Percentiles rank a stretch among this genome's conserved stretches.
Evolutionary conservation across 2,113 vertebrate genomes (phyloP).

Genomic region (Puma concolor): DNA sequence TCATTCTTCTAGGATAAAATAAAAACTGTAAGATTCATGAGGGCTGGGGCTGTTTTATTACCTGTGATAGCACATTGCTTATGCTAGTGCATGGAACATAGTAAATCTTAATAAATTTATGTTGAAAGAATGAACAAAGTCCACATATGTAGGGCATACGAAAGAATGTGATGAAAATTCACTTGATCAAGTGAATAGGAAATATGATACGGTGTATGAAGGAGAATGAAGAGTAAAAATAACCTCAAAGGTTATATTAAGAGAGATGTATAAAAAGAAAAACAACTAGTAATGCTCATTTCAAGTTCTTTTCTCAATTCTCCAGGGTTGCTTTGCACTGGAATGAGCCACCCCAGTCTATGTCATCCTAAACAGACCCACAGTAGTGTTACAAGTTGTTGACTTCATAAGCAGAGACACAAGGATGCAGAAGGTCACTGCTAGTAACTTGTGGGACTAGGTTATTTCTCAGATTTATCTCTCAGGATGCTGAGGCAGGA

Average conservation of each 20-base stretch:
- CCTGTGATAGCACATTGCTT: neutral
- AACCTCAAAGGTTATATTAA: neutral
- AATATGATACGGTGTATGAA: neutral
- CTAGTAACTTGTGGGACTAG: neutral
- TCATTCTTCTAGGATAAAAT: neutral
- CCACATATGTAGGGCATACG: neutral
- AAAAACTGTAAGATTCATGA: neutral
- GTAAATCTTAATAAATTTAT: neutral
- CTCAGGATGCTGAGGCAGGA: neutral
- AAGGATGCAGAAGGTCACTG: fast-evolving
- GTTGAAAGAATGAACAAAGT: neutral
- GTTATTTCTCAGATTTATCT: neutral
- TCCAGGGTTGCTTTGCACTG: neutral
- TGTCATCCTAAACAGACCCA: neutral
- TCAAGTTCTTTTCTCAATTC: neutral
- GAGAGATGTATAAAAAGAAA: neutral
- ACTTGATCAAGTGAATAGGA: neutral
- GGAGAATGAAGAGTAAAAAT: neutral
- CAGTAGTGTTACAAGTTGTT: neutral
- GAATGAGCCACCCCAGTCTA: neutral
- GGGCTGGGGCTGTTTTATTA: neutral
- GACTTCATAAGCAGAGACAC: neutral
- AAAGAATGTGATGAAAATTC: neutral
- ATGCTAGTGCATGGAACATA: neutral
- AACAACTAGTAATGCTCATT: neutral